A percentile compares a stretch with the other conserved stretches of the same genome.
Conservation (phyloP, 2,888 invertebrate genomes). For the Nomada fabriciana region DNA sequence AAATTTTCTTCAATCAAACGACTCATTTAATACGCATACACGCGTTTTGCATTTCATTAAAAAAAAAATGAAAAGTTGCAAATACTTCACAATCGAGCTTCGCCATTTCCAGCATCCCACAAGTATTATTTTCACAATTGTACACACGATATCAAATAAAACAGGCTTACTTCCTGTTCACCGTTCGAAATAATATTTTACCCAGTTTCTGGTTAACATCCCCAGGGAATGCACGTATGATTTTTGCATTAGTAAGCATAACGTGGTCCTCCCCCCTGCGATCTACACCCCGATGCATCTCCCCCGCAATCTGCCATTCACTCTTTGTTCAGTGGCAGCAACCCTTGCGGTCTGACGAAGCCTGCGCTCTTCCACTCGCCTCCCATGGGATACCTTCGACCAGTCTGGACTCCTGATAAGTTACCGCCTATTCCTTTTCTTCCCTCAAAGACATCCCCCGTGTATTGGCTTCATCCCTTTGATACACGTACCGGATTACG, state of each 20-base stretch:
- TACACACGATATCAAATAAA: no score
- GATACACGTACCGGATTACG: conserved; percentile 30
- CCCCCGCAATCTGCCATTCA: conserved; percentile 1
- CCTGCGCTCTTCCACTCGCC: conserved; percentile 73
- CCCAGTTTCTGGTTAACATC: no score
- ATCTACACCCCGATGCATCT: conserved; percentile 20
- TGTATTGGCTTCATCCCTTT: conserved; percentile 24
- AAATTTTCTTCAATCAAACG: no score
- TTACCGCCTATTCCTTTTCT: conserved; percentile 81
- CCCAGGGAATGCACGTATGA: conserved; percentile 15
- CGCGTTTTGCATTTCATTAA: no score
- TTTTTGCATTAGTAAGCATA: conserved; percentile 34
- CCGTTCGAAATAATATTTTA: no score
- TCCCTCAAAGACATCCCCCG: conserved; percentile 58
- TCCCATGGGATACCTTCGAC: conserved; percentile 70
- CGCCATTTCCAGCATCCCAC: no score
- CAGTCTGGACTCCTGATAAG: conserved; percentile 76
- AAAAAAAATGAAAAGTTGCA: no score
- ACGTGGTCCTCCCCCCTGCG: conserved; percentile 3
- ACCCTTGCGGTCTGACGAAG: conserved; percentile 61
- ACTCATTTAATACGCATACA: no score
- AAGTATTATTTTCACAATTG: no score
- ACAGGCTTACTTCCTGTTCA: no score
- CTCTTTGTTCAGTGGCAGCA: conserved; percentile 31
- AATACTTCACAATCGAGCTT: no score